These are phyloP conservation scores for Zelleria hepariella DNA, from an alignment of 2,888 invertebrate species.

Conservation along the genomic window DNA sequence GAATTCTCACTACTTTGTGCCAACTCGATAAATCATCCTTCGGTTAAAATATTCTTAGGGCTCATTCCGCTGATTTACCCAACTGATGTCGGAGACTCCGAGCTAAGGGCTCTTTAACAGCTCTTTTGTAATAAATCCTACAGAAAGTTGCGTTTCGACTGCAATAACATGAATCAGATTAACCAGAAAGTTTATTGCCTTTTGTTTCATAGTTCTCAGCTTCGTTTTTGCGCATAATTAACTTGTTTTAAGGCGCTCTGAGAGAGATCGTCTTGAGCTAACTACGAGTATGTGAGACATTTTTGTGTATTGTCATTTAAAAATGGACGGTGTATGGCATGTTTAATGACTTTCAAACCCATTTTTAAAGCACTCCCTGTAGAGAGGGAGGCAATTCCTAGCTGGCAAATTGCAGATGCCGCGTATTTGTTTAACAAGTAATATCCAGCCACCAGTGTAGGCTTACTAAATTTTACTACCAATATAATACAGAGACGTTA, in stretches of 20 bases:
- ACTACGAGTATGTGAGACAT: not conserved
- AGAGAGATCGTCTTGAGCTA: not conserved
- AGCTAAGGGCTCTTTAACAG: slow-evolving; percentile 47
- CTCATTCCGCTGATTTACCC: slow-evolving; percentile 54
- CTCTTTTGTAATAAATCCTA: slow-evolving; percentile 62
- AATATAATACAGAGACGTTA: not conserved
- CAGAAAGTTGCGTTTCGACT: slow-evolving; percentile 52
- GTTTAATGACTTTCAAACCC: not conserved
- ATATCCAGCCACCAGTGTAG: not conserved
- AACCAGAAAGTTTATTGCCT: slow-evolving; percentile 43
- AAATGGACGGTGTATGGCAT: not conserved
- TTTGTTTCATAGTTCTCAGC: slow-evolving; percentile 26
- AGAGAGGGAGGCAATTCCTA: not conserved
- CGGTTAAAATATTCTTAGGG: slow-evolving; percentile 32
- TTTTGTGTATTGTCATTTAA: not conserved
- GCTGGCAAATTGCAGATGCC: not conserved
- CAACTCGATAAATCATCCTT: slow-evolving; percentile 36
- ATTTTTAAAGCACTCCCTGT: not conserved
- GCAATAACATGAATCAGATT: slow-evolving; percentile 65
- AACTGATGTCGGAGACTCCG: slow-evolving; percentile 36
- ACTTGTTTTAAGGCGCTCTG: not conserved
- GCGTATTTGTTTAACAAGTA: not conserved
- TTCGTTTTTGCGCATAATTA: slow-evolving; percentile 7
- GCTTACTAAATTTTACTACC: not conserved
- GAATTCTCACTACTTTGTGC: slow-evolving; percentile 29